phyloP scores from a whole-genome alignment of 2,888 invertebrate species.

The Allolobophora icterica region DNA sequence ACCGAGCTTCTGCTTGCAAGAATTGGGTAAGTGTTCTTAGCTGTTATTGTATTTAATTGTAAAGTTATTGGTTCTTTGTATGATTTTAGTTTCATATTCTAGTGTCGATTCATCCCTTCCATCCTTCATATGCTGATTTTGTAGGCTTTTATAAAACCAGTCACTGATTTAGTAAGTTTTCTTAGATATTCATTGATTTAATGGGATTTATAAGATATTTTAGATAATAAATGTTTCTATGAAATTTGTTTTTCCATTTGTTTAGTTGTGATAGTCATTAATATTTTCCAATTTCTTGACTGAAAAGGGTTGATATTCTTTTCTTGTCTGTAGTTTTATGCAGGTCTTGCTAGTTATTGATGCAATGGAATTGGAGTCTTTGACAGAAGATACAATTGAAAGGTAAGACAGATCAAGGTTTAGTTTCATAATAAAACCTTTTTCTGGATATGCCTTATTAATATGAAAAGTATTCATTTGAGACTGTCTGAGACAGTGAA shows the following conservation, averaged over 20 bases:
- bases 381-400: constrained; percentile 35
- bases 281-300: neutral
- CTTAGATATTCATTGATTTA: too few relatives aligned
- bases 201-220: neutral
- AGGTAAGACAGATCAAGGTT: constrained; percentile 24
- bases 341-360: constrained; percentile 62
- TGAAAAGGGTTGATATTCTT: neutral
- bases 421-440: neutral
- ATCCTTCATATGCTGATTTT: neutral
- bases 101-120: neutral
- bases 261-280: neutral
- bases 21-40: constrained; percentile 55
- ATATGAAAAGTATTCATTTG: too few relatives aligned
- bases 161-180: neutral
- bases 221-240: neutral
- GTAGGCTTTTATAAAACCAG: neutral
- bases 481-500: too few relatives aligned
- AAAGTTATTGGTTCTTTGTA: neutral
- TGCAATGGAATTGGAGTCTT: constrained; percentile 59
- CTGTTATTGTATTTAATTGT: neutral
- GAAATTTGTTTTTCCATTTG: neutral
- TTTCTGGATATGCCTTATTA: too few relatives aligned
- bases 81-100: neutral
- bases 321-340: constrained; percentile 55
- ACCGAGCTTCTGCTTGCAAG: constrained; percentile 54